Evolutionary conservation across 2,797 vertebrate species (phyloP).

Genomic region (Champsocephalus gunnari): DNA sequence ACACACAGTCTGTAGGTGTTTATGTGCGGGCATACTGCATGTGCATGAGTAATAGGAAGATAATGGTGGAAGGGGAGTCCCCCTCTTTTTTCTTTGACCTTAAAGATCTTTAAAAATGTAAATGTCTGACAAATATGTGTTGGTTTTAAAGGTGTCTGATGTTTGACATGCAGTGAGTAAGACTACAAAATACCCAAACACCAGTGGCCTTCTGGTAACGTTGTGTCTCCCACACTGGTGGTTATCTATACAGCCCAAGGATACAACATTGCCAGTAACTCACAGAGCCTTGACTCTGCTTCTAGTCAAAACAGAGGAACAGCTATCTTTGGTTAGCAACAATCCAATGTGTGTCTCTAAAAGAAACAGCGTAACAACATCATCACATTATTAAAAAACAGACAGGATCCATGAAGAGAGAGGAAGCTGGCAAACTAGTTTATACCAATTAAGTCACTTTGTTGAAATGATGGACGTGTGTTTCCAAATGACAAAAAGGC

Average conservation of each 20-base stretch:
- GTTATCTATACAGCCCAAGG: slow-evolving; percentile 46
- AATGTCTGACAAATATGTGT: slow-evolving; percentile 22
- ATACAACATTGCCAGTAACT: slow-evolving; percentile 35
- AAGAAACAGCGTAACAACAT: not conserved
- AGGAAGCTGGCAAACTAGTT: not conserved
- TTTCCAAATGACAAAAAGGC: not conserved
- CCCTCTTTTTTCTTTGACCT: slow-evolving; percentile 1
- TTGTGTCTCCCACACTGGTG: slow-evolving; percentile 10
- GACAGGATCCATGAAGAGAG: not conserved
- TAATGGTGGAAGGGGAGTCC: slow-evolving; percentile 29
- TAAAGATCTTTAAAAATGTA: slow-evolving; percentile 18
- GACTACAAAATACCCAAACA: slow-evolving; percentile 13
- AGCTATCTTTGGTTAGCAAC: not conserved
- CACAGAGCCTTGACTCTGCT: slow-evolving; percentile 27
- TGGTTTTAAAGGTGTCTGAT: not conserved
- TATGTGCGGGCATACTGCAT: slow-evolving; percentile 12
- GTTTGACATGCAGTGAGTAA: not conserved
- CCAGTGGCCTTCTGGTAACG: slow-evolving; percentile 24
- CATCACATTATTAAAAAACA: not conserved
- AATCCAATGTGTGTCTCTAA: not conserved
- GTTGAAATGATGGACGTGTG: not conserved
- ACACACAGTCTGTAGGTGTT: slow-evolving; percentile 13
- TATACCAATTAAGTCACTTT: not conserved
- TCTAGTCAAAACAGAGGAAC: slow-evolving; percentile 5
- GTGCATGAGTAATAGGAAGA: slow-evolving; percentile 34